Evolutionary conservation across 2,888 invertebrate genomes (phyloP).

Genomic region (Leptopterna dolabrata): DNA sequence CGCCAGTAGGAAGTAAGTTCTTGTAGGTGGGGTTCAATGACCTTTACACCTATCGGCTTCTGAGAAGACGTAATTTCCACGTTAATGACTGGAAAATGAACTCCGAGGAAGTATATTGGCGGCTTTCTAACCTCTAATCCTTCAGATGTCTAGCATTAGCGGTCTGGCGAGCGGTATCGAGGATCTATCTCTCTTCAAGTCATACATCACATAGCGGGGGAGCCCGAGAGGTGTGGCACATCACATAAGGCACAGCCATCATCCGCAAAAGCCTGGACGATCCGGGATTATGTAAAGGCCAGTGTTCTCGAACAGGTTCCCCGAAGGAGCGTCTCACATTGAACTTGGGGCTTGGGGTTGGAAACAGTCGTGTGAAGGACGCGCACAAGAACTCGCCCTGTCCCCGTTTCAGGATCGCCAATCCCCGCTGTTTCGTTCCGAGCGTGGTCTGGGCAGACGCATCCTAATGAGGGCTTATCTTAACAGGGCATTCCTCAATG

Average conservation of each 20-base stretch:
- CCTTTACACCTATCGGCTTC: neutral
- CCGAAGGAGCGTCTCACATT: neutral
- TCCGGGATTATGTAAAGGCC: neutral
- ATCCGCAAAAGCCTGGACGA: neutral
- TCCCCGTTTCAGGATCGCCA: neutral
- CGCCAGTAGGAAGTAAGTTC: neutral
- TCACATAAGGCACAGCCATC: neutral
- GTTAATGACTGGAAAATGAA: slow-evolving; percentile 2
- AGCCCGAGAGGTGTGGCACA: neutral
- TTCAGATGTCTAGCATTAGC: neutral
- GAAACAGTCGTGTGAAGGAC: slow-evolving; percentile 3
- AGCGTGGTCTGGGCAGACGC: neutral
- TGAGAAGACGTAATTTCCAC: slow-evolving; percentile 3
- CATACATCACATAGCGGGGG: neutral
- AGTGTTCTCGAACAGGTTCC: neutral
- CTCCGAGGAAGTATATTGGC: neutral
- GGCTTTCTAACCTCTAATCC: slow-evolving; percentile 7
- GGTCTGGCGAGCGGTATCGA: neutral
- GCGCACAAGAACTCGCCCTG: neutral
- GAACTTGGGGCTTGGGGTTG: neutral
- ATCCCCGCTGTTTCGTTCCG: neutral
- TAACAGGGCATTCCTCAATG: neutral
- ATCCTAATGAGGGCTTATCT: neutral
- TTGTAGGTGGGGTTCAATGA: neutral
- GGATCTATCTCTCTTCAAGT: neutral